Conservation (phyloP, 2,113 vertebrate species). For the Alligator mississippiensis region DNA sequence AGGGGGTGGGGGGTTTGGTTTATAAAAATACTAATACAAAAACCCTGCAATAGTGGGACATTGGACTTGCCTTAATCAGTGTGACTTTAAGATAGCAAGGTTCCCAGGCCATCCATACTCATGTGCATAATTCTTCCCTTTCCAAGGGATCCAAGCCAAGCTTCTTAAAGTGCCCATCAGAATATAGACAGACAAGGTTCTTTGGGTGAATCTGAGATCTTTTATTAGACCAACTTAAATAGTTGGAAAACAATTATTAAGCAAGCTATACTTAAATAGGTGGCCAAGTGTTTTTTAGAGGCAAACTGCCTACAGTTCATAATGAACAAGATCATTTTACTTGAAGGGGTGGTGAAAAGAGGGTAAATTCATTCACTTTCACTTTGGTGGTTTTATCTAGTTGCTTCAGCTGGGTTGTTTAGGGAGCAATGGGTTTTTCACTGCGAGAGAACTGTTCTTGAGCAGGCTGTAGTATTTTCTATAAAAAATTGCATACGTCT, state of each 20-base stretch:
- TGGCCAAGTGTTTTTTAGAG: background rate
- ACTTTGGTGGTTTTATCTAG: background rate
- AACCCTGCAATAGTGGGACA: background rate
- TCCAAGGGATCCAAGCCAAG: background rate
- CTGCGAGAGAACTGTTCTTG: background rate
- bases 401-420: background rate
- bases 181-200: background rate
- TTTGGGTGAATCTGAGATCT: too few relatives aligned
- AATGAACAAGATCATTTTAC: background rate
- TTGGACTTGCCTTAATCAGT: background rate
- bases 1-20: background rate
- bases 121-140: background rate
- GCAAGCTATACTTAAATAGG: background rate
- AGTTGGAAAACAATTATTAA: too few relatives aligned
- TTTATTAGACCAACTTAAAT: too few relatives aligned
- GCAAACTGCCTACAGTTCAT: background rate
- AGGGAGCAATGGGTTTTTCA: background rate
- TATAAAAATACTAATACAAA: background rate
- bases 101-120: background rate
- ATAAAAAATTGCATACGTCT: background rate
- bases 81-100: background rate
- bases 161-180: background rate
- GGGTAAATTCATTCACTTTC: background rate
- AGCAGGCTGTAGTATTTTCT: background rate
- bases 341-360: background rate